Conservation (phyloP, 2,113 vertebrate species). For the Tautogolabrus adspersus region DNA sequence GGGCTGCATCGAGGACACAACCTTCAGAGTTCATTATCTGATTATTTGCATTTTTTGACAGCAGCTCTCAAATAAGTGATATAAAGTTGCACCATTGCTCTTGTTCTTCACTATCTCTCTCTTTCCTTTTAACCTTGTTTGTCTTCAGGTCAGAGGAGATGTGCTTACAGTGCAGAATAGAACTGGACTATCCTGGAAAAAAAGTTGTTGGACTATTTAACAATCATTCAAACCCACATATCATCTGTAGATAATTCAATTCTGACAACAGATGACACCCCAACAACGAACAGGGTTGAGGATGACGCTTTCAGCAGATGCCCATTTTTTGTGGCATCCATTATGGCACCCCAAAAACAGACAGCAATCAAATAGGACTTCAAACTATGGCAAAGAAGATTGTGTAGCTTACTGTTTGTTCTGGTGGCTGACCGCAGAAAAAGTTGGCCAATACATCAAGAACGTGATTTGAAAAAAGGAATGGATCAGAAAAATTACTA, state of each 20-base stretch:
- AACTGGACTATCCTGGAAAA: not conserved
- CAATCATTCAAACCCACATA: not conserved
- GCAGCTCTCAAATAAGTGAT: slow-evolving; percentile 1
- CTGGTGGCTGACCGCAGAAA: too few relatives aligned
- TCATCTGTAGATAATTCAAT: not conserved
- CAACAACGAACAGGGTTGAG: too few relatives aligned
- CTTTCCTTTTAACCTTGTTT: slow-evolving; percentile 13
- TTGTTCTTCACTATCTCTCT: not conserved
- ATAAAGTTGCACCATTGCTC: not conserved
- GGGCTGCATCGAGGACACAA: not conserved
- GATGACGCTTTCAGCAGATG: too few relatives aligned
- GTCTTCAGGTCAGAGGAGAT: slow-evolving; percentile 9
- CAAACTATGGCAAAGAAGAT: not conserved
- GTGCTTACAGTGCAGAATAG: not conserved
- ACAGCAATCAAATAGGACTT: too few relatives aligned
- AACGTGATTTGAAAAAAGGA: too few relatives aligned
- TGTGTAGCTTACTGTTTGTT: not conserved
- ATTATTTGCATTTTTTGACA: slow-evolving; percentile 1
- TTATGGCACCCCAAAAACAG: too few relatives aligned
- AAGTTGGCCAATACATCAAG: too few relatives aligned
- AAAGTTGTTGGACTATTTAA: not conserved
- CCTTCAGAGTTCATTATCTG: not conserved
- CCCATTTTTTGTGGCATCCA: too few relatives aligned
- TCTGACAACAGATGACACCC: not conserved
- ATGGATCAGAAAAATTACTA: too few relatives aligned